Base-by-base conservation (phyloP, 2,888 invertebrate genomes). In the Tenthredo amoena region DNA sequence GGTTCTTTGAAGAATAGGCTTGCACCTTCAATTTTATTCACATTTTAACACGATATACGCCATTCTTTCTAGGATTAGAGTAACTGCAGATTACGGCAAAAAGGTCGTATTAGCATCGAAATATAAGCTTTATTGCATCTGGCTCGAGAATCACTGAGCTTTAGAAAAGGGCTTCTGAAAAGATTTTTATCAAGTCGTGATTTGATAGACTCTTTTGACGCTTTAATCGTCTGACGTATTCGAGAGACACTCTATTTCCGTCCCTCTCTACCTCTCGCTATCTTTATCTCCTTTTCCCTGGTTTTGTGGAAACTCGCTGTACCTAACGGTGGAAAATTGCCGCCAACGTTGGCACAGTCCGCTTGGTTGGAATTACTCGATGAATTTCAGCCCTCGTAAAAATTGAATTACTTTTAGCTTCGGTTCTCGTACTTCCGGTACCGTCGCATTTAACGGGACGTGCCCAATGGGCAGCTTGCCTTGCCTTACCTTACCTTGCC, bases 241-340 rank as follows among this genome's bases (percentile, higher is more conserved):
- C 50, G 18, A 77, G 18, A 50, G 26, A 34, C n/a, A 81, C 15
- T 84, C 82, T 84, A 55, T 83, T 81, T 82, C 37, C 50, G 18
- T 79, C 62, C 85, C 85, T 86, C 86, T 43, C 62, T 50, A 79
- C 40, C 50, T 26, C 34, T 55, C 55, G 85, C 68, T 85, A 79
- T 85, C 77, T 77, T 85, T 86, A 84, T 86, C 82, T 85, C 81
- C 84, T 83, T 85, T 83, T 72, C 68, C 43, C 83, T 83, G 34
- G 34, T 68, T 68, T 7, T 26, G 72, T 43, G 21, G 15, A 40
- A 74, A 74, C n/a, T 74, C 12, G 47, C 26, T 43, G 43, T 43
- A 68, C 68, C 31, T 68, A 47, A 77, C 31, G 50, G 47, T 77
- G 77, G 77, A 77, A 77, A 77, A 50, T 77, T 77, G 55, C 31